Evolutionary conservation across 2,113 vertebrate genomes (phyloP), one percentile per base, ranked within the genome.

Genomic region (Okapia johnstoni): DNA sequence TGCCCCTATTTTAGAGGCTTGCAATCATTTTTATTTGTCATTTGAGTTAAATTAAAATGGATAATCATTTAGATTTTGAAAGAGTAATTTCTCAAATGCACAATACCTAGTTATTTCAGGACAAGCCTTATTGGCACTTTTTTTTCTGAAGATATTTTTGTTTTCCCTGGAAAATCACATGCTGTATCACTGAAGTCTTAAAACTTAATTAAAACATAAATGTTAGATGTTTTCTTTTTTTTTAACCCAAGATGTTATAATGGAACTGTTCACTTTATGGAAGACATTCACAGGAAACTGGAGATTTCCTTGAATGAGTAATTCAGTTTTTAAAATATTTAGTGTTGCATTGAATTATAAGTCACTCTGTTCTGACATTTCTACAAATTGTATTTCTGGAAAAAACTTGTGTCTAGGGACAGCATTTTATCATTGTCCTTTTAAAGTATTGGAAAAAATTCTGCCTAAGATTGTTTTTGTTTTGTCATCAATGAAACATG

Each of bases 301-400:
- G 70, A 98, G 48, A 92, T 87, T 93, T 93, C 77, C 58, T 96
- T 94, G 52, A 94, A 95, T 79, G 60, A 73, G 30, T 90, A 96
- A 94, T 93, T 95, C 94, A 92, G 43, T 52, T 96, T 94, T 96
- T 80, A 61, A 96, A 98, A 95, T 93, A 89, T 48, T 97, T 79
- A 96, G 50, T 91, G 28, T 36, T 85, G 16, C 19, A 92, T 54
- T 96, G 55, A 93, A 96, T 95, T 87, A 85, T 63, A 88, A 88
- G 30, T 76, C 77, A 83, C 54, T 97, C 94, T 95, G 50, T 93
- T 95, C 94, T 94, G 60, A 95, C 17, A 93, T 61, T 85, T 98
- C 54, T 90, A 89, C n/a, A 91, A 97, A 88, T 48, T 93, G 14
- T 91, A 96, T 95, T 97, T 94, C 52, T 79, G 57, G 30, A 28